Conservation (phyloP, 2,888 invertebrate species). For the Anagyrus pseudococci region DNA sequence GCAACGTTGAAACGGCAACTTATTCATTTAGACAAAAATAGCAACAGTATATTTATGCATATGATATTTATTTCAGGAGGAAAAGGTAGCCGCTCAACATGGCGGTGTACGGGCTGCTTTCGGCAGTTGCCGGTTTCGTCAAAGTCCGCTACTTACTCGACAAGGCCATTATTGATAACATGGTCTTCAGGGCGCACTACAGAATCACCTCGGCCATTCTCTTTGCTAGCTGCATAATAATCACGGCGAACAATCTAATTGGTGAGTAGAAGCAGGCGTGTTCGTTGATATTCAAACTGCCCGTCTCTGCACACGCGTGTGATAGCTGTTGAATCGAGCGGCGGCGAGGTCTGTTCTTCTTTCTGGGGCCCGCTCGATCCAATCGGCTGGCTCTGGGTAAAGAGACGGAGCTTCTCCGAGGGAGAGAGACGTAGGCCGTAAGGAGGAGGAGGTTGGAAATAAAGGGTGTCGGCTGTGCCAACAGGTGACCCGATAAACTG, state of each 20-base stretch:
- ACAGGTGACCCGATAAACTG: constrained; percentile 89
- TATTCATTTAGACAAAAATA: too few relatives aligned
- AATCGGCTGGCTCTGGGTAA: too few relatives aligned
- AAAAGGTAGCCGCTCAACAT: constrained; percentile 66
- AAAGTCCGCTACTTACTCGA: constrained; percentile 89
- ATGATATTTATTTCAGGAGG: too few relatives aligned
- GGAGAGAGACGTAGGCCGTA: too few relatives aligned
- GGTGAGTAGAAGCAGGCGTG: constrained; percentile 67
- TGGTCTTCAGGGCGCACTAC: constrained; percentile 89
- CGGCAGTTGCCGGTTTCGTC: constrained; percentile 88
- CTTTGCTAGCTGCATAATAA: constrained; percentile 85
- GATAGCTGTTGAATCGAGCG: neutral
- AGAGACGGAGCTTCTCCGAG: too few relatives aligned
- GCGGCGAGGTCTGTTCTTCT: neutral
- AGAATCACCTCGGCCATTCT: constrained; percentile 85
- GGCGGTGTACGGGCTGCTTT: constrained; percentile 85
- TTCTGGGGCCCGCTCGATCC: too few relatives aligned
- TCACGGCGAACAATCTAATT: constrained; percentile 88
- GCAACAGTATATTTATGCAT: too few relatives aligned
- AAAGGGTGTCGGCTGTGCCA: neutral
- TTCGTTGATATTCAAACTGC: constrained; percentile 17
- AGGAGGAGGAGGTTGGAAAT: too few relatives aligned
- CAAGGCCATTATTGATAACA: constrained; percentile 88
- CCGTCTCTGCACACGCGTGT: neutral
- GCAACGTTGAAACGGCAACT: too few relatives aligned